Evolutionary conservation across 2,113 vertebrate genomes (phyloP), one percentile per base, ranked within the genome.

Genomic region (Prunella himalayana): DNA sequence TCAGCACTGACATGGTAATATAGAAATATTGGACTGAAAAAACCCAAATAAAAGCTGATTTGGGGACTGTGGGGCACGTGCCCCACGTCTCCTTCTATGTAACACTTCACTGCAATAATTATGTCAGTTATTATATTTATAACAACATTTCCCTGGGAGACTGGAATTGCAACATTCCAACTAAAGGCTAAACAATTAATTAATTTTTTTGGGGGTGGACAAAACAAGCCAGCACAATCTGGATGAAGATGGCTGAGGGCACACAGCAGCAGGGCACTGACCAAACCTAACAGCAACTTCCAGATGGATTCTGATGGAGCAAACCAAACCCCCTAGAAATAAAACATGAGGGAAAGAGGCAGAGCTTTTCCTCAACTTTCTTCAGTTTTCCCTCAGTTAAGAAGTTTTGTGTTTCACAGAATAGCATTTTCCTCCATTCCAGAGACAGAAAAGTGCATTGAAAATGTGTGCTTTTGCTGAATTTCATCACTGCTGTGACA

Each of bases 91-190:
- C 27, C 71, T 85, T 86, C 83, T n/a, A 18, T 35, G 84, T 20
- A 86, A 81, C 31, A 66, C 31, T n/a, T 44, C 73, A 33, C 44
- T 88, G 42, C 49, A 79, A 50, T 84, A 81, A 83, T 83, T 50
- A 81, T 28, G 39, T 60, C 83, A 93, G n/a, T 65, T 94, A 94
- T 88, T 91, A 37, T 77, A 84, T 90, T 94, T 95, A 81, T 71
- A 95, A 70, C 39, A 63, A 44, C 65, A 68, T 92, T 92, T 80
- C 60, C 87, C 91, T 69, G 87, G 28, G 66, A 94, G 87, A 96
- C 91, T 88, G 95, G 96, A 97, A 87, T 75, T 50, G 37, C 91
- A 90, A 56, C 95, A 97, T 97, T 97, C 93, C 96, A 89, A 35
- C 71, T 61, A 60, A 94, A 87, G 92, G 90, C 81, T 84, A 93